Conservation (phyloP, 2,888 invertebrate genomes). For the Dione vanillae region DNA sequence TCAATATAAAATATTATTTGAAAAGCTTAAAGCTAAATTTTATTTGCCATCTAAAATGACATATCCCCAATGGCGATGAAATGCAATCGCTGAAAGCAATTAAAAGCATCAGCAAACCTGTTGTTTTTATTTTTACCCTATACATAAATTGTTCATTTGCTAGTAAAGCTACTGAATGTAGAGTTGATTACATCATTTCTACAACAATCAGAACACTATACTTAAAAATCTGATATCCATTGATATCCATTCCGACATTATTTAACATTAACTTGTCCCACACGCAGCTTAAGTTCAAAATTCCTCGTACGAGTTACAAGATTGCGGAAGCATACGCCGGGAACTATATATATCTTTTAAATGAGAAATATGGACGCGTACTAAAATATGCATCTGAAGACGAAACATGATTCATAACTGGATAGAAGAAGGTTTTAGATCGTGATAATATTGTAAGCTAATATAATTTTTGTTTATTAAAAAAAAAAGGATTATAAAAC, state of each 20-base stretch:
- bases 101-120: slow-evolving; percentile 31
- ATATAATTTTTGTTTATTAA: not conserved
- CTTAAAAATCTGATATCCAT: too few relatives aligned
- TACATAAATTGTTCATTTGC: slow-evolving; percentile 31
- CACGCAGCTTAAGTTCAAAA: slow-evolving; percentile 27
- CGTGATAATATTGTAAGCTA: not conserved
- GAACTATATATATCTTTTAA: slow-evolving; percentile 46
- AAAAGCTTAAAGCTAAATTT: not conserved
- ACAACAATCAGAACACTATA: too few relatives aligned
- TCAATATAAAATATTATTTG: not conserved
- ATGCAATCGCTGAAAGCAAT: slow-evolving; percentile 40
- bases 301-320: slow-evolving; percentile 22
- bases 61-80: slow-evolving; percentile 35
- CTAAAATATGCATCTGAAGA: slow-evolving; percentile 38
- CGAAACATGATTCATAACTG: slow-evolving; percentile 40
- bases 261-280: slow-evolving; percentile 28
- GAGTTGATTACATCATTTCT: slow-evolving; percentile 22
- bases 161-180: slow-evolving; percentile 21
- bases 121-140: slow-evolving; percentile 35
- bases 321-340: slow-evolving; percentile 46
- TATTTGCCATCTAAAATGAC: slow-evolving; percentile 28
- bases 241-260: slow-evolving; percentile 18
- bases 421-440: slow-evolving; percentile 4
- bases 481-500: not conserved
- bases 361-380: slow-evolving; percentile 38